These are phyloP conservation scores for Drosophila yakuba DNA, from an alignment of 1,140 invertebrate species.

Conservation along the genomic window DNA sequence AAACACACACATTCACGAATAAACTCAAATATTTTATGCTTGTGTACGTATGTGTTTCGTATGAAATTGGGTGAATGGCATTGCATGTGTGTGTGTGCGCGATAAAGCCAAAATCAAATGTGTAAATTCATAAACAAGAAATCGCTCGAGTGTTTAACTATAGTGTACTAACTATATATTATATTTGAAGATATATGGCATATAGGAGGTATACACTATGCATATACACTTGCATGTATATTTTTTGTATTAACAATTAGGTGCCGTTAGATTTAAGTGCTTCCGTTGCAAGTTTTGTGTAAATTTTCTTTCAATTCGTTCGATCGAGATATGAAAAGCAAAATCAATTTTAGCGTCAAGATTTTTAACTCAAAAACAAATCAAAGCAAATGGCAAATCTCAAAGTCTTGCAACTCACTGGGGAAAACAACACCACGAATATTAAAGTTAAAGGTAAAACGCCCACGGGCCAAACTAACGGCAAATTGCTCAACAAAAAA, in stretches of 20 bases:
- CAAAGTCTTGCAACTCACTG: slow-evolving; percentile 80
- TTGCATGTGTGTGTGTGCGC: slow-evolving; percentile 46
- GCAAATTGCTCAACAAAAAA: slow-evolving; percentile 66
- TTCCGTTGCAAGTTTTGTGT: slow-evolving; percentile 68
- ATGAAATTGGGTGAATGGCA: slow-evolving; percentile 34
- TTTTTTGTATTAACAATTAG: slow-evolving; percentile 73
- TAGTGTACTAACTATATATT: slow-evolving; percentile 25
- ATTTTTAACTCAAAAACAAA: slow-evolving; percentile 71
- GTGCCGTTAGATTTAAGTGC: slow-evolving; percentile 73
- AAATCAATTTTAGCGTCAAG: slow-evolving; percentile 66
- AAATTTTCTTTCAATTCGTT: slow-evolving; percentile 59
- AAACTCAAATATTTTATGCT: slow-evolving; percentile 39
- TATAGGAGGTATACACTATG: slow-evolving; percentile 10
- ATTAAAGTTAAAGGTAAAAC: slow-evolving; percentile 69
- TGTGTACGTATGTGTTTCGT: slow-evolving; percentile 42
- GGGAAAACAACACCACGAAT: slow-evolving; percentile 84
- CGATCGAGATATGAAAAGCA: slow-evolving; percentile 27
- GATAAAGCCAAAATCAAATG: slow-evolving; percentile 58
- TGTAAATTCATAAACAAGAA: slow-evolving; percentile 54
- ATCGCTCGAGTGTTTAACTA: slow-evolving; percentile 11
- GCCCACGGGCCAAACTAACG: slow-evolving; percentile 56
- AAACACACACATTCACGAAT: slow-evolving; percentile 3
- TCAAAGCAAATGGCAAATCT: slow-evolving; percentile 56
- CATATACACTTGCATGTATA: slow-evolving; percentile 44
- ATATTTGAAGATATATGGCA: not conserved